Percentiles rank a stretch among this genome's conserved stretches.
Conservation (phyloP, 2,113 vertebrate genomes). For the Neotragus moschatus region DNA sequence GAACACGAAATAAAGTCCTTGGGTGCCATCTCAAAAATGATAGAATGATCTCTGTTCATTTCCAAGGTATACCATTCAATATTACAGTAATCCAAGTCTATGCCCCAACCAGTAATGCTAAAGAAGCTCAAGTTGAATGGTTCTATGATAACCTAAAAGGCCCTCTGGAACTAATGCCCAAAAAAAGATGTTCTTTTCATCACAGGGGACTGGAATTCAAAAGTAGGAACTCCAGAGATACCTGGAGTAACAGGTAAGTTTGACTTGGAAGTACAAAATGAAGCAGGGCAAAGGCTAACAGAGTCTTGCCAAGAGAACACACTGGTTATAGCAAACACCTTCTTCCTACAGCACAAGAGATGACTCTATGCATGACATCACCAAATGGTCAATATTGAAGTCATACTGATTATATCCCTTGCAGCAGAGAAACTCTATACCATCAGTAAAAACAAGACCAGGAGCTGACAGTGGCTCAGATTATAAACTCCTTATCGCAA, state of each 20-base stretch:
- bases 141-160: neutral
- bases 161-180: neutral
- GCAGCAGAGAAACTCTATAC: neutral
- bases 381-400: neutral
- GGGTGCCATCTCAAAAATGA: neutral
- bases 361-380: neutral
- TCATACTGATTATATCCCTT: neutral
- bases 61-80: neutral
- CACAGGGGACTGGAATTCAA: neutral
- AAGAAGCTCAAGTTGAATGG: neutral
- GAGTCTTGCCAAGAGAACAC: neutral
- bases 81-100: neutral
- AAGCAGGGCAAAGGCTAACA: neutral
- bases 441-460: neutral
- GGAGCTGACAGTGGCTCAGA: neutral
- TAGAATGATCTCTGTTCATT: neutral
- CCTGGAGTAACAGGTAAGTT: neutral
- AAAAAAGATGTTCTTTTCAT: neutral
- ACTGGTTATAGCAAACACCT: neutral
- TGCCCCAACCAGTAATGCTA: neutral
- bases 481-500: neutral
- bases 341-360: neutral
- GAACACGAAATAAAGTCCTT: accelerated
- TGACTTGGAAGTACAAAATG: neutral
- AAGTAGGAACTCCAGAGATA: neutral